phyloP scores from a whole-genome alignment of 1,140 invertebrate species.

The Dendrolimus kikuchii region DNA sequence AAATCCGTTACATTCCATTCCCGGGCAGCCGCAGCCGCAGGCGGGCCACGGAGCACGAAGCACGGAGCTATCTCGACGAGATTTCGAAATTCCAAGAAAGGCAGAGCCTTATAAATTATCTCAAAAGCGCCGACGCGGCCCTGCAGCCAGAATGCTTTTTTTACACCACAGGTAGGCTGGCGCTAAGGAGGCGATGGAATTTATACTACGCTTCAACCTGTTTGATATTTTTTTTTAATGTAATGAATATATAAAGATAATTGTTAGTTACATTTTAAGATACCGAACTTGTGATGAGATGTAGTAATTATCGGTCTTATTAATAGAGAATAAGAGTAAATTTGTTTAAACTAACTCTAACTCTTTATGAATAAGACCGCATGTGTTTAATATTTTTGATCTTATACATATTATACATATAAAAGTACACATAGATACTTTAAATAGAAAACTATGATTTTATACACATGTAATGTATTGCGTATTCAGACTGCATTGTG shows the following conservation, averaged over 20 bases:
- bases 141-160: conserved; percentile 66
- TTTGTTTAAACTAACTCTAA: too few species aligned
- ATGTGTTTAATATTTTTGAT: too few species aligned
- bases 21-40: conserved; percentile 38
- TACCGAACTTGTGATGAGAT: too few species aligned
- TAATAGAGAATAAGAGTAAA: too few species aligned
- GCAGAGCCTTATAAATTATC: conserved; percentile 70
- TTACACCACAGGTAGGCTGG: conserved; percentile 68
- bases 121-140: conserved; percentile 69
- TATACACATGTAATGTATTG: too few species aligned
- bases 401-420: too few species aligned
- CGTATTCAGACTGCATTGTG: too few species aligned
- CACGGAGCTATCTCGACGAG: conserved; percentile 52
- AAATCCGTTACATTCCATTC: conserved; percentile 69
- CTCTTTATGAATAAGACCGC: too few species aligned
- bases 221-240: conserved; percentile 26
- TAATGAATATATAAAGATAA: neutral
- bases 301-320: too few species aligned
- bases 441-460: too few species aligned
- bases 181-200: conserved; percentile 67
- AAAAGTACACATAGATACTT: too few species aligned
- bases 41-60: conserved; percentile 13
- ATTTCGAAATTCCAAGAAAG: conserved; percentile 71
- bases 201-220: conserved; percentile 30
- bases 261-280: neutral